Conservation (phyloP, 2,888 invertebrate species). For the Mythimna lalbum region DNA sequence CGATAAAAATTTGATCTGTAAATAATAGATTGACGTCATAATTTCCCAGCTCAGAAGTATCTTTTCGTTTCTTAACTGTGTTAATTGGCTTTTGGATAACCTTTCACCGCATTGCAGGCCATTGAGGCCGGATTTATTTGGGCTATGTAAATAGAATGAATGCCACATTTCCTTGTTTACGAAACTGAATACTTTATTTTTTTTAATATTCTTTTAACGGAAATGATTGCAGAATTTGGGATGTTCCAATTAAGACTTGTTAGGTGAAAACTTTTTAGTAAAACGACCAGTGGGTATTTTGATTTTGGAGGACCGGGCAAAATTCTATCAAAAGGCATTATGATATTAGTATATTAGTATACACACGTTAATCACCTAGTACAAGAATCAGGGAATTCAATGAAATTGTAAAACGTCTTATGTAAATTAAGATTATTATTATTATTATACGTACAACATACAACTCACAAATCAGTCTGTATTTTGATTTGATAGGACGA, state of each 20-base stretch:
- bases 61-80: conserved; percentile 72
- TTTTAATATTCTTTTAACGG: conserved; percentile 25
- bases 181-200: conserved; percentile 42
- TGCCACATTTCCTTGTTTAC: conserved; percentile 71
- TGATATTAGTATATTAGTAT: background rate
- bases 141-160: conserved; percentile 76
- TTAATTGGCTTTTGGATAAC: conserved; percentile 80
- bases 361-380: too few relatives aligned
- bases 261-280: background rate
- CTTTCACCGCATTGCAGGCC: conserved; percentile 74
- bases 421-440: too few relatives aligned
- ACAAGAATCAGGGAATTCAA: too few relatives aligned
- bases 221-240: conserved; percentile 9
- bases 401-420: too few relatives aligned
- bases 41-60: conserved; percentile 59
- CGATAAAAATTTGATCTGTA: conserved; percentile 20
- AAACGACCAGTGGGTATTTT: background rate
- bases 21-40: conserved; percentile 68
- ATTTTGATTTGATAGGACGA: background rate
- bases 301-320: background rate
- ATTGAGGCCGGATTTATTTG: conserved; percentile 73
- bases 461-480: background rate
- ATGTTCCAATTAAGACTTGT: conserved; percentile 21
- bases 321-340: background rate
- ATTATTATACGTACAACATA: too few relatives aligned